Percentiles rank a stretch among this genome's conserved stretches.
Evolutionary conservation across 1,140 invertebrate genomes (phyloP).

Genomic region (Nasonia giraulti): DNA sequence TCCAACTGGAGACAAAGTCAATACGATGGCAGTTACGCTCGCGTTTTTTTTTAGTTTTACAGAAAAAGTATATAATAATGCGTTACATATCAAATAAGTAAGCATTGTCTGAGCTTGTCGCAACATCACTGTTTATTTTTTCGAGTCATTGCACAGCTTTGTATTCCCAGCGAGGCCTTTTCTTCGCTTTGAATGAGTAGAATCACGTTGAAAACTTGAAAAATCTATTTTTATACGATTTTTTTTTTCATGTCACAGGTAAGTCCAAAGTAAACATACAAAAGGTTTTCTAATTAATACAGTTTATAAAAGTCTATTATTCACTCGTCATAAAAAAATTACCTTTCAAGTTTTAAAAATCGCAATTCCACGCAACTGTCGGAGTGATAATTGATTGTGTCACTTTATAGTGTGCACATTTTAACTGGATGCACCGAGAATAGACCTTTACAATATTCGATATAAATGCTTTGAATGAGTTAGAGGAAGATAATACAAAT

Average conservation of each 20-base stretch:
- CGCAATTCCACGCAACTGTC: constrained; percentile 18
- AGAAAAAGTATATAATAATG: constrained; percentile 19
- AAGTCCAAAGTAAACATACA: constrained; percentile 24
- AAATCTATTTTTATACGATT: constrained; percentile 36
- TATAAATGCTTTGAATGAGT: constrained; percentile 37
- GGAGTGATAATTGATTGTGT: neutral
- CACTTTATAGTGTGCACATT: neutral
- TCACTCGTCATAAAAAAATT: constrained; percentile 13
- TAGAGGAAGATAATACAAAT: constrained; percentile 11
- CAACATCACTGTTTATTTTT: constrained; percentile 4
- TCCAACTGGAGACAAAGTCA: constrained; percentile 45
- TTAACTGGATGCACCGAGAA: constrained; percentile 24
- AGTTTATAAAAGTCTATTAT: constrained; percentile 38
- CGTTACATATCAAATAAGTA: constrained; percentile 41
- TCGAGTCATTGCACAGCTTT: constrained; percentile 48
- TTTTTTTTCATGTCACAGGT: constrained; percentile 1
- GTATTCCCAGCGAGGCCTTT: constrained; percentile 50
- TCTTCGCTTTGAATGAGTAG: neutral
- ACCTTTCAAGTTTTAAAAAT: constrained; percentile 36
- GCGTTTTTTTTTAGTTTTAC: neutral
- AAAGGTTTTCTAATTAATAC: constrained; percentile 24
- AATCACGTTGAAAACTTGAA: constrained; percentile 44
- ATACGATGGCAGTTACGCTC: constrained; percentile 43
- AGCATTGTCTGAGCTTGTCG: constrained; percentile 22
- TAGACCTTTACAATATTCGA: constrained; percentile 27